Conservation (phyloP, 2,888 invertebrate genomes). For the Oscheius onirici region DNA sequence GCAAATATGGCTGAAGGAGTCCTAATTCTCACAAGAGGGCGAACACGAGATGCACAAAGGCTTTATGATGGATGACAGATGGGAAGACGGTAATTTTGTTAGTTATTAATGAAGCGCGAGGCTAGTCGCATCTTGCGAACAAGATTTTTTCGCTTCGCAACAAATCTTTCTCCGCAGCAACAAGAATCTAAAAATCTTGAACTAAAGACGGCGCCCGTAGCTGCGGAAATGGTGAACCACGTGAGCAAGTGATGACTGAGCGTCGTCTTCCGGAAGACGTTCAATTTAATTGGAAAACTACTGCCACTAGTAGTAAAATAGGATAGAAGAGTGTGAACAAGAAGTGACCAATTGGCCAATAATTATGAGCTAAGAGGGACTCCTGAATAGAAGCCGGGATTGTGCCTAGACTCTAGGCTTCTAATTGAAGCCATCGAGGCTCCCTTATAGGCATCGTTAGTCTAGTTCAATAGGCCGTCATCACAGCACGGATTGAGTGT, state of each 20-base stretch:
- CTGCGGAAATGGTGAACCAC: constrained; percentile 11
- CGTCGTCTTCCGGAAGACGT: neutral
- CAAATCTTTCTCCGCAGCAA: too few relatives aligned
- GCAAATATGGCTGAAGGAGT: neutral
- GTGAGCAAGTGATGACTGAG: constrained; percentile 4
- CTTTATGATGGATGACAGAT: constrained; percentile 12
- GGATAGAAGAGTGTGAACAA: neutral
- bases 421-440: constrained; percentile 26
- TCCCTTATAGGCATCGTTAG: constrained; percentile 30
- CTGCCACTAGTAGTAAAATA: neutral
- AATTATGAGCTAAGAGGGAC: constrained; percentile 20
- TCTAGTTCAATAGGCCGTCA: neutral
- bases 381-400: constrained; percentile 22
- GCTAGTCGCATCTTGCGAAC: too few relatives aligned
- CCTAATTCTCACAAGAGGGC: constrained; percentile 12
- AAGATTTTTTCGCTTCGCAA: too few relatives aligned
- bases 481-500: too few relatives aligned
- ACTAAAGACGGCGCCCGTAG: too few relatives aligned
- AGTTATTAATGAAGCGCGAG: constrained; percentile 11
- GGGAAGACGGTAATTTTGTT: constrained; percentile 7
- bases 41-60: neutral
- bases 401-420: constrained; percentile 8
- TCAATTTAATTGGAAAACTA: neutral
- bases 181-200: too few relatives aligned
- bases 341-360: constrained; percentile 16